Evolutionary conservation across 2,888 invertebrate genomes (phyloP).

Genomic region (Tanytarsus gracilentus): DNA sequence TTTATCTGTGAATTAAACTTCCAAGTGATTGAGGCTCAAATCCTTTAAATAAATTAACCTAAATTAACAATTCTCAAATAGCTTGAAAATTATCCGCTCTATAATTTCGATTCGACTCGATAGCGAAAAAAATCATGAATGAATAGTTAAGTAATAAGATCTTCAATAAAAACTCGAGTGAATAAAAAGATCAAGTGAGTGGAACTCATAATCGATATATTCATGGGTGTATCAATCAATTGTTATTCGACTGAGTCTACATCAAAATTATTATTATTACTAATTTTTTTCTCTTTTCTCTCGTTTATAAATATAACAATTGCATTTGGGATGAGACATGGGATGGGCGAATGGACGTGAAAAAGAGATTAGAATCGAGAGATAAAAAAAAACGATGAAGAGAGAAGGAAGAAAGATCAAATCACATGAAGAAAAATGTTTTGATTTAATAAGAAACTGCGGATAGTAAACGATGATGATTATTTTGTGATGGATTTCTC

Average conservation of each 20-base stretch:
- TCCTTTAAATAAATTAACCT: no score
- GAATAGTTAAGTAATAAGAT: slow-evolving; percentile 25
- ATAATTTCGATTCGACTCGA: no score
- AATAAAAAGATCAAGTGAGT: no score
- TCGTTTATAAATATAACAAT: neutral
- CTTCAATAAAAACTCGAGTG: slow-evolving; percentile 7
- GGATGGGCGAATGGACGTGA: slow-evolving; percentile 26
- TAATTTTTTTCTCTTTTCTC: neutral
- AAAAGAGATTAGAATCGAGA: slow-evolving; percentile 23
- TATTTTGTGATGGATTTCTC: no score
- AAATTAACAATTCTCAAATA: no score
- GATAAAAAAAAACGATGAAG: slow-evolving; percentile 10
- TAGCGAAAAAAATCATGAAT: no score
- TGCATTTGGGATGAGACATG: slow-evolving; percentile 5
- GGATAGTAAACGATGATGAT: neutral
- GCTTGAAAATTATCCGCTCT: no score
- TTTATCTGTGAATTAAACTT: no score
- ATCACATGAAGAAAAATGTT: slow-evolving; percentile 16
- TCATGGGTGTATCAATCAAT: slow-evolving; percentile 24
- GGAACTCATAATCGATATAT: no score
- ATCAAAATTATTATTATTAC: neutral
- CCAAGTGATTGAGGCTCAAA: no score
- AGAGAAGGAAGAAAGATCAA: slow-evolving; percentile 8
- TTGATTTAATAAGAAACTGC: slow-evolving; percentile 25
- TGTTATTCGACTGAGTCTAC: slow-evolving; percentile 18